Evolutionary conservation across 53 echinoderm and acorn worm species (phyloP).

Genomic region (Mesocentrotus franciscanus): DNA sequence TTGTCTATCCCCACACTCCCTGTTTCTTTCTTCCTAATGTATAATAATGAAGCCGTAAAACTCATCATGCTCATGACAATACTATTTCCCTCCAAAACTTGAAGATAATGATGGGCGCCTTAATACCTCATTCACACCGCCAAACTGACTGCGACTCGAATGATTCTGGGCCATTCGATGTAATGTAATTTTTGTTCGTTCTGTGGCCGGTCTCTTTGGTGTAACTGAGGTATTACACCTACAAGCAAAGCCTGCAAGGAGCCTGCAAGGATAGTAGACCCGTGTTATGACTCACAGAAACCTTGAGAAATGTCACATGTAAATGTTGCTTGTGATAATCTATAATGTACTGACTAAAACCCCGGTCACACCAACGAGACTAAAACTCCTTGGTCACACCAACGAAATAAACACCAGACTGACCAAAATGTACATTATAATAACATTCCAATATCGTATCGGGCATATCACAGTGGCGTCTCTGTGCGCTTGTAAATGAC

Average conservation of each 20-base stretch:
- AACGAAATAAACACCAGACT: too few relatives aligned
- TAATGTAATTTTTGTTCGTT: too few relatives aligned
- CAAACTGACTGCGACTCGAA: not conserved
- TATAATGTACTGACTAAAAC: not conserved
- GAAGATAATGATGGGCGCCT: not conserved
- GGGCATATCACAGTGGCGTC: too few relatives aligned
- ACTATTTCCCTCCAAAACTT: not conserved
- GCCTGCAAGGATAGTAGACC: not conserved
- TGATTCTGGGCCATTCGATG: not conserved
- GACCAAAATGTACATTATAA: too few relatives aligned
- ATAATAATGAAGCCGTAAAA: not conserved
- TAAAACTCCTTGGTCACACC: too few relatives aligned
- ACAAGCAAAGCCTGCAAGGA: too few relatives aligned
- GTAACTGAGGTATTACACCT: too few relatives aligned
- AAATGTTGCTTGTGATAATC: not conserved
- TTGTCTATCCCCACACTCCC: not conserved
- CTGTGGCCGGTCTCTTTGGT: too few relatives aligned
- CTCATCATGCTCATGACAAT: not conserved
- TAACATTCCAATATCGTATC: too few relatives aligned
- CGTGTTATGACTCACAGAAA: not conserved
- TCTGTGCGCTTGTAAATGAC: too few relatives aligned
- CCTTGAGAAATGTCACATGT: not conserved
- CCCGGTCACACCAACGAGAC: not conserved
- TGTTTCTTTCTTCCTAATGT: not conserved
- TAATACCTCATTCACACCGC: not conserved